Base-by-base conservation (phyloP, 2,113 vertebrate genomes). In the Penelope pileata region DNA sequence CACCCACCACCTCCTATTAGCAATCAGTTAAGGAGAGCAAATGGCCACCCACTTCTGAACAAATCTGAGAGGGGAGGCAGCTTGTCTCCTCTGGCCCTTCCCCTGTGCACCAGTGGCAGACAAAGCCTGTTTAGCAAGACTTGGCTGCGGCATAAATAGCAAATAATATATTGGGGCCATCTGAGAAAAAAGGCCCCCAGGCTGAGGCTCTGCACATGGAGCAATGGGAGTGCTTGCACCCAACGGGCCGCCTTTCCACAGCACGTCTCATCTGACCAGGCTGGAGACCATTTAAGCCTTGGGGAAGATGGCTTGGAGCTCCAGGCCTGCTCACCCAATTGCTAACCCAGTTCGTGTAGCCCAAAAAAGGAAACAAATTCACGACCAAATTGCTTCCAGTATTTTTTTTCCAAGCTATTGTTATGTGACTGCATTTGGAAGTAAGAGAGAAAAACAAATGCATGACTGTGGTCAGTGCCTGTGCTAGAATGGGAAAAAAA, bases 341-440 rank as follows among this genome's bases (percentile, higher is more conserved):
- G 73, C 79, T 90, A 77, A 83, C 48, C 23, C 30, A 1, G 16
- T 86, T 53, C 76, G 17, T 75, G 12, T 54, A 94, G 83, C 73
- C 93, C 95, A 96, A 96, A 96, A 93, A 96, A 94, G 96, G 94
- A 96, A 96, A 86, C 58, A 96, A 84, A 90, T 94, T 93, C 79
- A 88, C 17, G 51, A 90, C 60, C 85, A 91, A 93, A 93, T 91
- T 0, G 15, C 68, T 96, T 88, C 93, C 90, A 91, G 48, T 66
- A 76, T 34, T 74, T 92, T 73, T 83, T 54, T 94, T 66, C 29
- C 60, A 96, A 58, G n/a, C 94, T 92, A 95, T 96, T 96, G 96
- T 96, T 95, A 82, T 91, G 53, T 81, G 92, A 75, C 91, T 92
- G 83, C 83, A 72, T 94, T 94, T 96, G 94, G 92, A 96, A 94